Conservation (phyloP, 2,797 vertebrate genomes). For the Mormyrops boulengeri region DNA sequence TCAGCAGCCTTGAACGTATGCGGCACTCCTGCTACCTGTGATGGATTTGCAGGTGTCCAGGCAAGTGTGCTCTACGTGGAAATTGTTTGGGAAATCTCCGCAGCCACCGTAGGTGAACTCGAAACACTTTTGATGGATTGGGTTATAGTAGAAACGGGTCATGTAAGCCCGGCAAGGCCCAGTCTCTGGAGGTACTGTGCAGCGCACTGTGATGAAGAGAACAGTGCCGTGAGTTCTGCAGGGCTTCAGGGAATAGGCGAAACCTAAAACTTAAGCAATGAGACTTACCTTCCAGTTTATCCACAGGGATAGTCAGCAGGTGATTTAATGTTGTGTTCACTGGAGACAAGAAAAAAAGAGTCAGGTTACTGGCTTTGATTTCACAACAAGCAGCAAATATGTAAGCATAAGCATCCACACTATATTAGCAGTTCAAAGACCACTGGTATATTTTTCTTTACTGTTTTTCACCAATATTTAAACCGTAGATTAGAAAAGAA, state of each 20-base stretch:
- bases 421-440: not conserved
- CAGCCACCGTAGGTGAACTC: conserved; percentile 85
- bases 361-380: not conserved
- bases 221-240: not conserved
- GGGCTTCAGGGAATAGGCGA: not conserved
- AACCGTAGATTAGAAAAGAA: not conserved
- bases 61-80: conserved; percentile 59
- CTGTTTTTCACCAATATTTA: not conserved
- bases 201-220: conserved; percentile 61
- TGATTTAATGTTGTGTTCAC: conserved; percentile 43
- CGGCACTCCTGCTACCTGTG: conserved; percentile 55
- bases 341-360: conserved; percentile 18
- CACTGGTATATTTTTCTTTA: not conserved
- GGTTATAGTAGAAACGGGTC: conserved; percentile 80
- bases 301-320: conserved; percentile 46
- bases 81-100: conserved; percentile 76
- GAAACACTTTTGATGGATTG: conserved; percentile 59
- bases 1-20: not conserved
- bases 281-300: conserved; percentile 45
- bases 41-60: conserved; percentile 63
- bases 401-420: not conserved
- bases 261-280: not conserved
- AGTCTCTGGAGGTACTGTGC: conserved; percentile 68
- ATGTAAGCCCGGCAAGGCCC: conserved; percentile 70
- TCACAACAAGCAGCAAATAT: not conserved